A percentile compares a stretch with the other conserved stretches of the same genome.
Conservation (phyloP, 2,888 invertebrate genomes). For the Brenthis ino region DNA sequence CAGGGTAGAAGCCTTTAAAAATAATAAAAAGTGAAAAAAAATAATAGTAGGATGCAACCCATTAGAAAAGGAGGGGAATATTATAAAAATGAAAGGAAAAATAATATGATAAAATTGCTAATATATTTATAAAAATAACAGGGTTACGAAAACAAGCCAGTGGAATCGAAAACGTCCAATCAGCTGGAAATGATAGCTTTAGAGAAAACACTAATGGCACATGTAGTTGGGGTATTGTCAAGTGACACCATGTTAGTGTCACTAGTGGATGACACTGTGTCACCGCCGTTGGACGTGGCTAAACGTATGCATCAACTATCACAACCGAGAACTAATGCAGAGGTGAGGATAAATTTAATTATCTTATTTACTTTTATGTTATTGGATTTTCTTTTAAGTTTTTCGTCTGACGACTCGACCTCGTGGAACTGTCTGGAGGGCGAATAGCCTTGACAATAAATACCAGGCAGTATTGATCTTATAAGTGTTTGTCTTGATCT, state of each 20-base stretch:
- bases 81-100: no score
- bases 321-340: slow-evolving; percentile 61
- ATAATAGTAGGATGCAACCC: no score
- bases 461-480: no score
- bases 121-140: slow-evolving; percentile 41
- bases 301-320: slow-evolving; percentile 75
- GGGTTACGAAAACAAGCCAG: slow-evolving; percentile 80
- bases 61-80: no score
- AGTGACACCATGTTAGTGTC: slow-evolving; percentile 83
- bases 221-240: slow-evolving; percentile 78
- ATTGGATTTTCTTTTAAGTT: no score
- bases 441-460: no score
- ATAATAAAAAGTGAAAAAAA: no score
- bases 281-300: slow-evolving; percentile 82
- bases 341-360: slow-evolving; percentile 3
- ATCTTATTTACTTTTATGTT: neutral
- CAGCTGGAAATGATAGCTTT: slow-evolving; percentile 87
- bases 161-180: slow-evolving; percentile 80
- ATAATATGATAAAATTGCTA: no score
- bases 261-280: slow-evolving; percentile 79
- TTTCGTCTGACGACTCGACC: no score
- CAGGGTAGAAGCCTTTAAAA: no score
- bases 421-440: no score
- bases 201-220: slow-evolving; percentile 83
- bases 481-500: no score